Evolutionary conservation across 2,888 invertebrate species (phyloP).

Genomic region (Torymus tubicola): DNA sequence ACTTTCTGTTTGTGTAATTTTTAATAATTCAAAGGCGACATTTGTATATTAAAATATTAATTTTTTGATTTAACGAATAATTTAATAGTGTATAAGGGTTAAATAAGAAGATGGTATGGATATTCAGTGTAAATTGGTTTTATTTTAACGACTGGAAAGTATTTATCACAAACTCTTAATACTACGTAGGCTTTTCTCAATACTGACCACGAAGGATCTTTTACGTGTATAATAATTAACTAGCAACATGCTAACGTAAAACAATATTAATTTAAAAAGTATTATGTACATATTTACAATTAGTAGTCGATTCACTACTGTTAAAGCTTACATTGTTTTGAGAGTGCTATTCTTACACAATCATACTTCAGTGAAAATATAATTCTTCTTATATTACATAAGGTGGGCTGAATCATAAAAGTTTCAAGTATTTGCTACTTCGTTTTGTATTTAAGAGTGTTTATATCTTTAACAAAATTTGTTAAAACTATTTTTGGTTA

Average conservation of each 20-base stretch:
- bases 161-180: conserved; percentile 72
- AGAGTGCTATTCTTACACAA: conserved; percentile 33
- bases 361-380: conserved; percentile 34
- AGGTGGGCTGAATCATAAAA: conserved; percentile 23
- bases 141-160: conserved; percentile 64
- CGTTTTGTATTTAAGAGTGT: conserved; percentile 28
- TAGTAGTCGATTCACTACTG: conserved; percentile 34
- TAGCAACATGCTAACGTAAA: conserved; percentile 50
- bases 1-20: no score
- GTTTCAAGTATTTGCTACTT: conserved; percentile 29
- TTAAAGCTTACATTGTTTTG: conserved; percentile 56
- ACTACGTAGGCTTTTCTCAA: conserved; percentile 63
- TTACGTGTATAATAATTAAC: conserved; percentile 26
- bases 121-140: conserved; percentile 51
- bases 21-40: no score
- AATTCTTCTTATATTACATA: conserved; percentile 34
- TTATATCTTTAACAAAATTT: conserved; percentile 50
- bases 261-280: conserved; percentile 50
- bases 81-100: background rate
- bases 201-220: conserved; percentile 62
- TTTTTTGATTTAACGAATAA: background rate
- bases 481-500: conserved; percentile 56
- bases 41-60: no score
- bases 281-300: conserved; percentile 57
- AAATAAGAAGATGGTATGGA: conserved; percentile 7